These are phyloP conservation scores for Bombus haemorrhoidalis DNA, from an alignment of 1,140 invertebrate species.

Conservation along the genomic window DNA sequence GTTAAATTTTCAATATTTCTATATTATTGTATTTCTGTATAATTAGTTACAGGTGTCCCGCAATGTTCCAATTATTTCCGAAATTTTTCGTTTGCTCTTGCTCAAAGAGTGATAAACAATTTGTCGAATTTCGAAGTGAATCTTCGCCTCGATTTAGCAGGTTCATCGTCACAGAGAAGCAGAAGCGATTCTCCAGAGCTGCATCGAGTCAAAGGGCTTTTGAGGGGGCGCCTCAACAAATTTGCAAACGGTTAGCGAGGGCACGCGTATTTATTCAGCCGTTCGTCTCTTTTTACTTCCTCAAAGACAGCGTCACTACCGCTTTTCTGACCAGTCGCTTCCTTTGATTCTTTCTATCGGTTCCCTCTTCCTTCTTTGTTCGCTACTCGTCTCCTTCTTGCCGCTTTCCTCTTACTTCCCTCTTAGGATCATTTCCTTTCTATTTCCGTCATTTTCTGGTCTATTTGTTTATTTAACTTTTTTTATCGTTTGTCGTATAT, in stretches of 20 bases:
- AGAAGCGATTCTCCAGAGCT: constrained; percentile 2
- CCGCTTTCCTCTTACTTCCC: not conserved
- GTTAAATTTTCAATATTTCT: not conserved
- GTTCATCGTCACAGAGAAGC: not conserved
- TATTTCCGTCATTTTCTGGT: not conserved
- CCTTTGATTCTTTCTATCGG: constrained; percentile 12
- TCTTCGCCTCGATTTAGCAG: not conserved
- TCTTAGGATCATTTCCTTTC: not conserved
- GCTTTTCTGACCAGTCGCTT: constrained; percentile 8
- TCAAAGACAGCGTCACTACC: constrained; percentile 28
- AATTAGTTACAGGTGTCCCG: too few species aligned
- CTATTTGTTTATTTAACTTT: not conserved
- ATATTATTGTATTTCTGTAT: too few species aligned
- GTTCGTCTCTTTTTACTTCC: constrained; percentile 53
- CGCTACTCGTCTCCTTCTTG: not conserved
- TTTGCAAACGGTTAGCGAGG: constrained; percentile 67
- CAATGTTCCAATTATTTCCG: not conserved
- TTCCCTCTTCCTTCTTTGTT: not conserved
- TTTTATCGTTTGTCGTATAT: too few species aligned
- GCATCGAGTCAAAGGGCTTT: constrained; percentile 28
- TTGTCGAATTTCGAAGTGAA: not conserved
- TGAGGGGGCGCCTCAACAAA: constrained; percentile 60
- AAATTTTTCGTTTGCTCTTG: not conserved
- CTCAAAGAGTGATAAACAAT: not conserved
- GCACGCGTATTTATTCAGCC: constrained; percentile 67